Conservation (phyloP, 92 coral and sea anemone species). For the Phenganax stokvisi region DNA sequence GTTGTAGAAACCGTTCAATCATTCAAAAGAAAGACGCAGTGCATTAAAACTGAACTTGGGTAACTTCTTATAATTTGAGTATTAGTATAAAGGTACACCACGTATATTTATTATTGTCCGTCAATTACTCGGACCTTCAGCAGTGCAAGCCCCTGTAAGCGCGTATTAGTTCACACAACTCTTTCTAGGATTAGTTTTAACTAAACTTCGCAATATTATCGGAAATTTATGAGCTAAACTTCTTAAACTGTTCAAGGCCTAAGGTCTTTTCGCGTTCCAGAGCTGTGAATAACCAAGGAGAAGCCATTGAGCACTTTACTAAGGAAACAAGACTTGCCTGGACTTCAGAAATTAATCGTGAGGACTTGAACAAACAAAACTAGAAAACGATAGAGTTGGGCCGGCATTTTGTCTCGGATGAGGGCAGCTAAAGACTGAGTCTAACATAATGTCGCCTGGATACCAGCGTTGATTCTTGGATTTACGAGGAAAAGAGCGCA, state of each 20-base stretch:
- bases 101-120: no score
- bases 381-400: slow-evolving; percentile 45
- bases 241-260: background rate
- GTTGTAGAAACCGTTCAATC: no score
- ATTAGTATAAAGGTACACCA: no score
- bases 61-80: no score
- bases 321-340: slow-evolving; percentile 27
- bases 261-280: slow-evolving; percentile 44
- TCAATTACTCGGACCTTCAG: no score
- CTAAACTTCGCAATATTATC: no score
- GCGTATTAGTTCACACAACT: no score
- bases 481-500: slow-evolving; percentile 23
- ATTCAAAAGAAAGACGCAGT: no score
- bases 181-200: no score
- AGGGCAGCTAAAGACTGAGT: slow-evolving; percentile 43
- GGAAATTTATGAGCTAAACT: no score
- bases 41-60: no score
- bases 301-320: slow-evolving; percentile 45
- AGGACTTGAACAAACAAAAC: slow-evolving; percentile 33
- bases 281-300: slow-evolving; percentile 42
- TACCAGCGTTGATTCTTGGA: slow-evolving; percentile 29
- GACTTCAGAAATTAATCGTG: slow-evolving; percentile 47
- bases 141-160: no score
- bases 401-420: slow-evolving; percentile 49
- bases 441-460: slow-evolving; percentile 44